Percentiles rank a stretch among this genome's conserved stretches.
These are phyloP conservation scores for Podabrus alpinus DNA, from an alignment of 2,888 invertebrate species.

Conservation along the genomic window DNA sequence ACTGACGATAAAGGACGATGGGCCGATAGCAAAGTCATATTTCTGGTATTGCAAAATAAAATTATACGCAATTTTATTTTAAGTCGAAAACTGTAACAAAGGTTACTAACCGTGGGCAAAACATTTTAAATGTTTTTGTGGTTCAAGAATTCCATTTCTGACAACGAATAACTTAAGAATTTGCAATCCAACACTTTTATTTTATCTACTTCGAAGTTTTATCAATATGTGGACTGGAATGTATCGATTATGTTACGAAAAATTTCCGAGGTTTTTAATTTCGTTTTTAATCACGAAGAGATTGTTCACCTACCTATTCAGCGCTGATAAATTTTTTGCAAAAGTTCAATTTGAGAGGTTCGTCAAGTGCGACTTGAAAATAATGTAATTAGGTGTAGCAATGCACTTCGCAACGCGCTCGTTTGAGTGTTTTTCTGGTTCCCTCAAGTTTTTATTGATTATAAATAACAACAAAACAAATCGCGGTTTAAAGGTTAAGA, in stretches of 20 bases:
- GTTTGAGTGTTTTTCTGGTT: background rate
- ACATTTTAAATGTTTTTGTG: background rate
- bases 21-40: background rate
- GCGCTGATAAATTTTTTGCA: too few species aligned
- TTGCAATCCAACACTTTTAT: background rate
- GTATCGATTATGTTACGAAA: background rate
- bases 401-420: background rate
- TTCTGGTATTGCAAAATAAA: background rate
- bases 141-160: background rate
- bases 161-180: background rate
- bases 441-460: background rate
- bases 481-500: background rate
- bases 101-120: background rate
- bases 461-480: background rate
- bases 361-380: background rate
- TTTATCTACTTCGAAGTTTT: background rate
- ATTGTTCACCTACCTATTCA: too few species aligned
- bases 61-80: background rate
- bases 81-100: background rate
- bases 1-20: background rate
- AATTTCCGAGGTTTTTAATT: background rate
- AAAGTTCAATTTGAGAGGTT: background rate
- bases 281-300: background rate
- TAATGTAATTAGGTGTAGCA: background rate
- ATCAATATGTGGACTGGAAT: background rate